phyloP scores from a whole-genome alignment of 1,140 invertebrate genomes.

The Drosophila sproati region DNA sequence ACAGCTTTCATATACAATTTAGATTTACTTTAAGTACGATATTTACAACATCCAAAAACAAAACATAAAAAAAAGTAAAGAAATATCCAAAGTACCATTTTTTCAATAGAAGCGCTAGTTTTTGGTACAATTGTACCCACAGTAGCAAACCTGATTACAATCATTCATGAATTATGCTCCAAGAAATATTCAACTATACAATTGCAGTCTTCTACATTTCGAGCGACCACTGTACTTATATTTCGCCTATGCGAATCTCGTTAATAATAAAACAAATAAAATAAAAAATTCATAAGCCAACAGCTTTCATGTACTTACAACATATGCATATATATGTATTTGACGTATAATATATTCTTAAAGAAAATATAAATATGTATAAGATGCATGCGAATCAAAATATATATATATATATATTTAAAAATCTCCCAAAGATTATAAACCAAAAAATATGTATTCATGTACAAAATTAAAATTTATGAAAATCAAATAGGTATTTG shows the following conservation, averaged over 20 bases:
- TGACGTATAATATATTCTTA: slow-evolving; percentile 12
- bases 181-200: background rate
- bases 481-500: slow-evolving; percentile 60
- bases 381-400: slow-evolving; percentile 40
- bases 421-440: slow-evolving; percentile 20
- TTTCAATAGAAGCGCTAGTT: no score
- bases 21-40: no score
- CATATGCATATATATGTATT: slow-evolving; percentile 12
- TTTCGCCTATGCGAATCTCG: slow-evolving; percentile 9
- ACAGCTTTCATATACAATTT: no score
- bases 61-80: no score
- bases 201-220: background rate
- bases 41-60: no score
- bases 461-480: slow-evolving; percentile 63
- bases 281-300: slow-evolving; percentile 1
- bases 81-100: no score
- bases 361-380: slow-evolving; percentile 37
- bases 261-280: slow-evolving; percentile 7
- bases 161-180: no score
- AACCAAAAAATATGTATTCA: slow-evolving; percentile 36
- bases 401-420: slow-evolving; percentile 8
- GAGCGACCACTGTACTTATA: slow-evolving; percentile 7
- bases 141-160: no score
- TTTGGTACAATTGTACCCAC: no score
- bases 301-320: slow-evolving; percentile 16